These are phyloP conservation scores for Calidris pugnax DNA, from an alignment of 2,113 vertebrate species.

Conservation along the genomic window DNA sequence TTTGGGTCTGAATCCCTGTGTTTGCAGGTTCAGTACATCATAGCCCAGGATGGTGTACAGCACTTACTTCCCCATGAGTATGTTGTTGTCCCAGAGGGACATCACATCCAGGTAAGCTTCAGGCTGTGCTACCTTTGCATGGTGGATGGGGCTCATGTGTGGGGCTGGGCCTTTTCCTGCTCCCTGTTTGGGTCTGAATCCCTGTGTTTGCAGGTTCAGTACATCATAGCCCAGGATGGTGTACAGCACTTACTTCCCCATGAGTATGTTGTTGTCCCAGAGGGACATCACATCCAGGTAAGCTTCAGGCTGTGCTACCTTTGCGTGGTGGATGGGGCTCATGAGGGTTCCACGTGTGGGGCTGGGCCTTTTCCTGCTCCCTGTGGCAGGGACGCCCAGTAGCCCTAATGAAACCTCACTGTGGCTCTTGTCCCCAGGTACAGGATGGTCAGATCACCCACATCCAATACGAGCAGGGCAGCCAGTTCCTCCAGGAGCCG, in stretches of 20 bases:
- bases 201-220: slow-evolving; percentile 84
- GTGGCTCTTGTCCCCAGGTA: slow-evolving; percentile 72
- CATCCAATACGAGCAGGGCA: slow-evolving; percentile 92
- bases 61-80: slow-evolving; percentile 96
- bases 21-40: slow-evolving; percentile 93
- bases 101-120: slow-evolving; percentile 90
- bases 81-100: slow-evolving; percentile 91
- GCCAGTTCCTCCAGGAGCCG: slow-evolving; percentile 87
- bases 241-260: slow-evolving; percentile 93
- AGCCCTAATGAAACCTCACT: fast-evolving
- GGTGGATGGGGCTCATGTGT: fast-evolving
- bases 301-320: background rate
- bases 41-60: slow-evolving; percentile 91
- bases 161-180: background rate
- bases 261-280: slow-evolving; percentile 92
- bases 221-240: slow-evolving; percentile 94
- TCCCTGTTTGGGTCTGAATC: background rate
- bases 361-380: background rate
- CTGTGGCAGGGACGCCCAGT: fast-evolving
- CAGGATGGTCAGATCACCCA: slow-evolving; percentile 93
- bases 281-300: slow-evolving; percentile 96
- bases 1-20: background rate
- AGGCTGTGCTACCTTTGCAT: fast-evolving
- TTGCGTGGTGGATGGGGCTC: fast-evolving
- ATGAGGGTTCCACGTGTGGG: fast-evolving